Base-by-base conservation (phyloP, 2,797 vertebrate species). In the Xiphophorus birchmanni region DNA sequence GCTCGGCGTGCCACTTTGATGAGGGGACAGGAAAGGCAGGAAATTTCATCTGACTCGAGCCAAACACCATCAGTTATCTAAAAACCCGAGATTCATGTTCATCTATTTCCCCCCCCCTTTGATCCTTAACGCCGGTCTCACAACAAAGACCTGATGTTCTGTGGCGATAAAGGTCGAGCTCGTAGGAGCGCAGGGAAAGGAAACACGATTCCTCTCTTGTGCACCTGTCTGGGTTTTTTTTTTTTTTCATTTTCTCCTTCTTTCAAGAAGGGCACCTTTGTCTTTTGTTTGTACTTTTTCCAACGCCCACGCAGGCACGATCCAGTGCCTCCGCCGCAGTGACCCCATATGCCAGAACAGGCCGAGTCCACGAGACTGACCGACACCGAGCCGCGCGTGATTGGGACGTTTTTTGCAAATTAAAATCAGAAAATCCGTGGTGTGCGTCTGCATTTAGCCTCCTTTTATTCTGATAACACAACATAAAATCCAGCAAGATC, bases 201-300 rank as follows among this genome's bases (percentile, higher is more conserved):
- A 85, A 86, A 90, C 71, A 48, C 48, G 82, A 91, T 79, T 84
- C 87, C 84, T 89, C 81, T 35, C 32, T 42, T 40, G 58, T 87
- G 81, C 88, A 93, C 93, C 93, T 92, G 90, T 86, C 84, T 87
- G 73, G 42, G 73, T 6, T 54, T 40, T 67, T 65, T 65, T 47
- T 47, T 47, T 13, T 4, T 42, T 35, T 35, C 17, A 18, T 12
- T 7, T 3, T 4, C 2, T 42, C n/a, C 26, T 71, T 44, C 10
- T 65, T 80, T 71, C 26, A 75, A 87, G 88, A 90, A 91, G 82
- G 75, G 47, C 86, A 87, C 81, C 82, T 87, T 93, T 93, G 90
- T 92, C 84, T 91, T 71, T 75, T 89, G 86, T 87, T 89, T 92
- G 91, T 88, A 83, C 84, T 89, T 88, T 80, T 85, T 87, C 81